These are phyloP conservation scores for Corydoras sp. DNA, from an alignment of 2,113 vertebrate genomes.

Conservation along the genomic window DNA sequence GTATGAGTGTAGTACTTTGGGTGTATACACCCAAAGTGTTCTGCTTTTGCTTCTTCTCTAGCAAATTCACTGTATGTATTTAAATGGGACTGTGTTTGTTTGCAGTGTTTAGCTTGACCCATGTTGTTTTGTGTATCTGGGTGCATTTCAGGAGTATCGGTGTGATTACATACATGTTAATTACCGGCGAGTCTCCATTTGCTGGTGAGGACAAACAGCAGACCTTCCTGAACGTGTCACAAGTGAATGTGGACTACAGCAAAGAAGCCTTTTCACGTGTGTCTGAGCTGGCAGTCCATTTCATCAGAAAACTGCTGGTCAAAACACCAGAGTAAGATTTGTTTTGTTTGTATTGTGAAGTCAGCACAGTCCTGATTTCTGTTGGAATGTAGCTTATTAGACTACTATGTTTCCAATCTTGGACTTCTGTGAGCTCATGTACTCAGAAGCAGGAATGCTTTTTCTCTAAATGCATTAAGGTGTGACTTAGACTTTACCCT, in stretches of 20 bases:
- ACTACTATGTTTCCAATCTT: too few relatives aligned
- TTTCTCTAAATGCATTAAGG: too few relatives aligned
- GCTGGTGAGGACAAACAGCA: conserved; percentile 87
- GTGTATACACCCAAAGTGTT: too few relatives aligned
- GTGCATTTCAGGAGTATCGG: conserved; percentile 79
- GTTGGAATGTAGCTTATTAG: too few relatives aligned
- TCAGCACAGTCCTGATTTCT: too few relatives aligned
- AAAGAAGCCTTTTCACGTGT: conserved; percentile 78
- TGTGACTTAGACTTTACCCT: too few relatives aligned
- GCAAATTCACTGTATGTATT: too few relatives aligned
- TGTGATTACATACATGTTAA: conserved; percentile 89
- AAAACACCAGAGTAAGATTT: conserved; percentile 88
- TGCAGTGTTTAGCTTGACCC: not conserved
- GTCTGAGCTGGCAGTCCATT: conserved; percentile 85
- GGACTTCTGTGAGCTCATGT: too few relatives aligned
- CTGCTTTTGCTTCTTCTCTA: too few relatives aligned
- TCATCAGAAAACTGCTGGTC: conserved; percentile 85
- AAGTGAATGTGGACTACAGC: conserved; percentile 92
- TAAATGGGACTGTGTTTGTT: not conserved
- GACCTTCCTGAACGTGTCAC: conserved; percentile 94
- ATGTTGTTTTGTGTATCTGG: conserved; percentile 17
- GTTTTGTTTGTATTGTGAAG: not conserved
- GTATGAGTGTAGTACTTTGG: too few relatives aligned
- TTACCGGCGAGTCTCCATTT: conserved; percentile 91
- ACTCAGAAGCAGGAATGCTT: too few relatives aligned